Evolutionary conservation across 1,140 invertebrate species (phyloP).

Genomic region (Lasaia peninsularis): DNA sequence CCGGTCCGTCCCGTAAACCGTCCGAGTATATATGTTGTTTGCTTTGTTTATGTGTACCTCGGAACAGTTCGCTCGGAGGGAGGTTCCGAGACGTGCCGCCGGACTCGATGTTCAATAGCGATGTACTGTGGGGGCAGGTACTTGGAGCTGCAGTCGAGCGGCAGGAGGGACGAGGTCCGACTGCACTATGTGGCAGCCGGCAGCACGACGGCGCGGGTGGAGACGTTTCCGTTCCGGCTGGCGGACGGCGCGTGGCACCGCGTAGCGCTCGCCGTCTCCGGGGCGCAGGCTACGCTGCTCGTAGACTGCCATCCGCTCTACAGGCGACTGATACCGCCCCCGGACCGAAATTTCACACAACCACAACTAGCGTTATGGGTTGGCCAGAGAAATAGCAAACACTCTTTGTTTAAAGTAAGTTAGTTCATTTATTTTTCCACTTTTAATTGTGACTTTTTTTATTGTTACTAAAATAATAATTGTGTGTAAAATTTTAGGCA

Average conservation of each 20-base stretch:
- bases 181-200: conserved; percentile 84
- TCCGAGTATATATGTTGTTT: conserved; percentile 64
- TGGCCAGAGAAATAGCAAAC: conserved; percentile 90
- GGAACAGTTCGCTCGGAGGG: conserved; percentile 62
- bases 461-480: no score
- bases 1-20: conserved; percentile 49
- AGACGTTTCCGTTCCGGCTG: conserved; percentile 91
- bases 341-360: conserved; percentile 86
- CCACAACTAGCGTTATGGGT: conserved; percentile 88
- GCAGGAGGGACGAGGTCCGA: conserved; percentile 89
- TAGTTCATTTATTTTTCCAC: background rate
- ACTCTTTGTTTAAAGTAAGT: conserved; percentile 91
- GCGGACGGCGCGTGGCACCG: conserved; percentile 93
- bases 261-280: conserved; percentile 89
- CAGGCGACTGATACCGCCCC: conserved; percentile 80
- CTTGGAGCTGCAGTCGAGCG: conserved; percentile 93
- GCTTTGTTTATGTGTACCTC: conserved; percentile 73
- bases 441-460: no score
- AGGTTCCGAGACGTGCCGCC: conserved; percentile 46
- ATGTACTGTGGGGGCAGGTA: conserved; percentile 79
- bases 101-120: conserved; percentile 27
- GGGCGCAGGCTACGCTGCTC: conserved; percentile 87
- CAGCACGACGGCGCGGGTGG: conserved; percentile 83
- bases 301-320: conserved; percentile 92
- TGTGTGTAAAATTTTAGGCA: no score